Base-by-base conservation (phyloP, 2,888 invertebrate species). In the Thyatira batis region DNA sequence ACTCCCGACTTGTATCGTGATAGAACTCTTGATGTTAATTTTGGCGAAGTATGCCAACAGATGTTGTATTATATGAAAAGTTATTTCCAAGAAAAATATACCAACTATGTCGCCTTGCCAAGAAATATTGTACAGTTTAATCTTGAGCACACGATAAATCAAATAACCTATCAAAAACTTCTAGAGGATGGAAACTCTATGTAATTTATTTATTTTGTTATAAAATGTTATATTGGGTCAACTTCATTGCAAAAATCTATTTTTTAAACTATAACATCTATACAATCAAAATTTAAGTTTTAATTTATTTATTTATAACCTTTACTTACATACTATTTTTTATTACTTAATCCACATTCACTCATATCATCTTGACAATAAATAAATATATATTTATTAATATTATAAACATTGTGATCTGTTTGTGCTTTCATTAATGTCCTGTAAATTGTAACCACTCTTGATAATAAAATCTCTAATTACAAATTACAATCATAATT, bases 1-100 rank as follows among this genome's bases (percentile, higher is more conserved):
- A 62, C 63, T 58, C 53, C 63, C 51, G 61, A 73, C 65, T 61
- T 62, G 65, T 65, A 60, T 60, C 49, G 61, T 52, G 57, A 61
- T 65, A 58, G 58, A 67, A 52, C 54, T 61, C 63, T 52, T 49
- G 45, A 53, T 54, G 61, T 58, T 65, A 67, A 66, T 65, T 58
- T 55, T 46, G 58, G 39, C 53, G 58, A 57, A 52, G 52, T 46
- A 54, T 52, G 6, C 33, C 23, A 6, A 50, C 49, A 39, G 45
- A 23, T 25, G 21, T 65, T 61, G 52, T 57, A 57, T 57, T n/a
- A 39, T 39, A 39, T 39, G 39, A 39, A 39, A 39, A 39, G 17
- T 39, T 39, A 17, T 17, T 39, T 39, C 39, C 13, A 39, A 39
- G 39, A 39, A 39, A 39, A 17, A 39, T 39, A 39, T n/a, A 39